Conservation (phyloP, 2,888 invertebrate genomes). For the Sympetrum striolatum region DNA sequence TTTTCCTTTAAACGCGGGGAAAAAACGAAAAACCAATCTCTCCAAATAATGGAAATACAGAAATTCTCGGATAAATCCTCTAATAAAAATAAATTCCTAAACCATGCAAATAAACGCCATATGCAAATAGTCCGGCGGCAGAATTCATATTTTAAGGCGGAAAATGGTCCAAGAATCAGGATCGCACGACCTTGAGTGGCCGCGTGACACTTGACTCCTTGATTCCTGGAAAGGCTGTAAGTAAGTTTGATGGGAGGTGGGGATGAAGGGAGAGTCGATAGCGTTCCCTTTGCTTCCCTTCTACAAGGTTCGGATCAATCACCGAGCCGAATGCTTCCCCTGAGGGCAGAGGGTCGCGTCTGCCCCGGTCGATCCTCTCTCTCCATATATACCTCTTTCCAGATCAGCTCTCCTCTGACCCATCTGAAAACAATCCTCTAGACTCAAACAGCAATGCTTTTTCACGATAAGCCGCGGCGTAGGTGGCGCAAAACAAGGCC, state of each 20-base stretch:
- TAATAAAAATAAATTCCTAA: not conserved
- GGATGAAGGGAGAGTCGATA: not conserved
- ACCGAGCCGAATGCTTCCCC: not conserved
- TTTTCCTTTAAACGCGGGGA: too few relatives aligned
- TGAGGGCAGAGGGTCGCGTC: not conserved
- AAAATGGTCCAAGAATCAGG: not conserved
- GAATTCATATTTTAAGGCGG: not conserved
- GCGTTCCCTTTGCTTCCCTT: not conserved
- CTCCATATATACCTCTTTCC: not conserved
- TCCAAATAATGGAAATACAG: not conserved
- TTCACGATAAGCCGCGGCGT: not conserved
- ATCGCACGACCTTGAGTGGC: not conserved
- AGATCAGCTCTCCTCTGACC: not conserved
- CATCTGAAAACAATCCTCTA: constrained; percentile 10
- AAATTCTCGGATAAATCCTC: not conserved
- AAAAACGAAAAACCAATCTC: too few relatives aligned
- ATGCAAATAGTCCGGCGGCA: not conserved
- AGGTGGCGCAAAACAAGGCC: constrained; percentile 10
- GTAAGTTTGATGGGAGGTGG: not conserved
- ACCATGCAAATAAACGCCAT: not conserved
- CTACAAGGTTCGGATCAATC: constrained; percentile 22
- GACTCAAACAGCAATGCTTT: not conserved
- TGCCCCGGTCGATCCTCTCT: constrained; percentile 1
- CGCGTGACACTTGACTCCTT: not conserved
- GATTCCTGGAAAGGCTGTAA: not conserved